Evolutionary conservation across 2,797 vertebrate genomes (phyloP), one percentile per base, ranked within the genome.

Genomic region (Geotria australis): DNA sequence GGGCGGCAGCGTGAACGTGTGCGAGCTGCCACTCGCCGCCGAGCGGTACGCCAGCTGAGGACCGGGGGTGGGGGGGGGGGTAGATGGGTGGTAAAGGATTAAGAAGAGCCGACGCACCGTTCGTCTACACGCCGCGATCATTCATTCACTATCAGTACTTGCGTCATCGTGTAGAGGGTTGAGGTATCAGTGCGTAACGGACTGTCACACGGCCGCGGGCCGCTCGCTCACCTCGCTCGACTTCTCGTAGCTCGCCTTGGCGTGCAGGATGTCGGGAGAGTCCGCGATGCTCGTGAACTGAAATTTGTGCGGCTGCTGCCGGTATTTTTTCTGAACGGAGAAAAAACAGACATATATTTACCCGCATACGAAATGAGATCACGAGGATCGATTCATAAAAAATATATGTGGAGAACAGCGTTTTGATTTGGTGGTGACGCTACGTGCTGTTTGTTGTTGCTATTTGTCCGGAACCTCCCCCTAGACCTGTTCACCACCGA

Each of bases 241-340:
- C 59, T 88, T 80, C 59, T 79, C 63, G 61, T 91, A 93, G 69
- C 86, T 96, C 57, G 57, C 74, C 70, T 84, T 94, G 60, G 88
- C 88, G 13, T 98, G 89, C 63, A 86, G 47, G 7, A 98, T 68
- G 62, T 84, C 82, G 6, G 84, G 79, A 58, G 89, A 85, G 63
- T 98, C 88, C 1, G 79, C 66, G 65, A 98, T 81, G 0, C 78
- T 63, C 12, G 88, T 98, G 65, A 89, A 96, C 69, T 73, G 81
- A 65, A 91, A 68, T 47, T 70, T 77, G 65, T 79, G 79, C 9
- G 88, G 84, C 62, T 76, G 80, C 66, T 81, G 78, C n/a, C 89
- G 83, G 64, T 98, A 98, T 61, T 80, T 91, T 62, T 72, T 74
- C 89, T 96, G 66, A 59, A 73, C 60, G 24, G 57, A 65, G 11